These are phyloP conservation scores for Drosophila arizonae DNA, from an alignment of 1,140 invertebrate genomes.

Conservation along the genomic window DNA sequence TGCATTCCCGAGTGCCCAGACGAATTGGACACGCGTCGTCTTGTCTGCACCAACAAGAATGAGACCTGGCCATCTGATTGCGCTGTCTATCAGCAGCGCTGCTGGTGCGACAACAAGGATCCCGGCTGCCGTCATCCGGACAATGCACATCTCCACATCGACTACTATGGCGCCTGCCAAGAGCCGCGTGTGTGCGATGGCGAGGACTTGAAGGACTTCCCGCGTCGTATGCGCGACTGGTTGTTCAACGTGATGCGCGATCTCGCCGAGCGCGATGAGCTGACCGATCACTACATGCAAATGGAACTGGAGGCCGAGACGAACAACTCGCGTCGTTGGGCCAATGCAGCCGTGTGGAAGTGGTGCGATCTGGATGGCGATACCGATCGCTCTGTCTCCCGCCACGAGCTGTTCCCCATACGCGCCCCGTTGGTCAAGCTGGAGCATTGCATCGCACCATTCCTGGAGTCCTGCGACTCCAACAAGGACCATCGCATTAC, in stretches of 20 bases:
- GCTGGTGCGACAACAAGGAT: constrained; percentile 91
- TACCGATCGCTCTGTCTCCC: constrained; percentile 92
- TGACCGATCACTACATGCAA: constrained; percentile 91
- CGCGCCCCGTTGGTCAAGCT: constrained; percentile 94
- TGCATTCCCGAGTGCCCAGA: constrained; percentile 92
- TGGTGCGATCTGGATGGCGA: constrained; percentile 97
- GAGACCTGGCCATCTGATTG: constrained; percentile 97
- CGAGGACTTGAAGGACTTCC: constrained; percentile 95
- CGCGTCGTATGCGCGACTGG: constrained; percentile 97
- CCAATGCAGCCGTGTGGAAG: constrained; percentile 97
- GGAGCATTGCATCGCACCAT: constrained; percentile 97
- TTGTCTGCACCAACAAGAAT: constrained; percentile 96
- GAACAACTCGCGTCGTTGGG: constrained; percentile 92
- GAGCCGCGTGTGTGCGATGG: constrained; percentile 90
- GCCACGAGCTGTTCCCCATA: constrained; percentile 97
- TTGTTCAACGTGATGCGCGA: constrained; percentile 98
- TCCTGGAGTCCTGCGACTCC: constrained; percentile 93
- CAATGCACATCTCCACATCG: constrained; percentile 95
- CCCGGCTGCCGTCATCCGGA: constrained; percentile 89
- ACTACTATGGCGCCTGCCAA: constrained; percentile 94
- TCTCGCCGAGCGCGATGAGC: constrained; percentile 93
- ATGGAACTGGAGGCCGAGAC: constrained; percentile 95
- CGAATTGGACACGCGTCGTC: constrained; percentile 89
- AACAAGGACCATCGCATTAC: constrained; percentile 95
- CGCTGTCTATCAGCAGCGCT: constrained; percentile 94